Evolutionary conservation across 2,113 vertebrate genomes (phyloP).

Genomic region (Leiothrix lutea): DNA sequence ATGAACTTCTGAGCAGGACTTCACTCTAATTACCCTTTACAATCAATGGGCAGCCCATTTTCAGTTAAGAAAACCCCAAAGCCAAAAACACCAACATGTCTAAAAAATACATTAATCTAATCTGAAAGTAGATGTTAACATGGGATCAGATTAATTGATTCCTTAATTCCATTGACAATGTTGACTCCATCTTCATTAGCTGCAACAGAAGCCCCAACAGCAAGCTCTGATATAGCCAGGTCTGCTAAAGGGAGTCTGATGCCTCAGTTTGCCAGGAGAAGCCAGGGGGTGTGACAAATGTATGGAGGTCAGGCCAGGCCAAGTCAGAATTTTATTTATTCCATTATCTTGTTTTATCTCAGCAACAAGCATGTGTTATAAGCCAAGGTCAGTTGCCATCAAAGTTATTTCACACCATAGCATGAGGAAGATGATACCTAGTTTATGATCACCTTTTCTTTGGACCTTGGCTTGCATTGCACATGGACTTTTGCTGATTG

Average conservation of each 20-base stretch:
- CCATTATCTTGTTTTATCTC: not conserved
- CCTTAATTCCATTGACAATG: not conserved
- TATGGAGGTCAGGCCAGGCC: not conserved
- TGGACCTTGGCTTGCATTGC: not conserved
- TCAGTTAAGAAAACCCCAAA: not conserved
- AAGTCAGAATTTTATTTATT: not conserved
- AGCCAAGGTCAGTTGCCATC: not conserved
- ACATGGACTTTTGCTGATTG: not conserved
- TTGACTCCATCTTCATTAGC: not conserved
- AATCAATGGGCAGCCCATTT: not conserved
- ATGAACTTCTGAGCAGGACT: not conserved
- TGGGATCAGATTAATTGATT: not conserved
- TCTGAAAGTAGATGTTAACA: not conserved
- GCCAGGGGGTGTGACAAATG: not conserved
- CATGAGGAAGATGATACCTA: not conserved
- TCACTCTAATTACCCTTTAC: not conserved
- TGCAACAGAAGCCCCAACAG: not conserved
- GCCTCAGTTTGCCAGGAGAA: not conserved
- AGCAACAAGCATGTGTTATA: not conserved
- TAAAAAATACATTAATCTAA: not conserved
- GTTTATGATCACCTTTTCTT: not conserved
- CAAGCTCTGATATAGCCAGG: not conserved
- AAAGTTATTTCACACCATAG: not conserved
- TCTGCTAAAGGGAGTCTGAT: not conserved
- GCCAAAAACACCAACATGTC: not conserved